Percentiles rank a stretch among this genome's conserved stretches.
Conservation (phyloP, 2,888 invertebrate species). For the Dendrolimus houi region DNA sequence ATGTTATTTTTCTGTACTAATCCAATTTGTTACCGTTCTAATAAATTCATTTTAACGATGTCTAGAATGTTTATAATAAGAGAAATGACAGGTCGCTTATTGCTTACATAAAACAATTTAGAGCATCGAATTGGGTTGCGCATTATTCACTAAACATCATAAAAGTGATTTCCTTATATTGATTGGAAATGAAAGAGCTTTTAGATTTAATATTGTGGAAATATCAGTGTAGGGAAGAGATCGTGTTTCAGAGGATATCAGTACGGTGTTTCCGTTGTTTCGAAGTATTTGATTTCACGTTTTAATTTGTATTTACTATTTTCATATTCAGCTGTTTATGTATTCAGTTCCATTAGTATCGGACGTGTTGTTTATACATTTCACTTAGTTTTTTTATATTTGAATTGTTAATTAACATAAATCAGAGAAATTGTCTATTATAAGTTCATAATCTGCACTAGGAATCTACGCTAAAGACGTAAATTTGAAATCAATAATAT, state of each 20-base stretch:
- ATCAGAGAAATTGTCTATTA: no score
- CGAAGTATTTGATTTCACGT: constrained; percentile 8
- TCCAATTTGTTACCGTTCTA: no score
- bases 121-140: constrained; percentile 29
- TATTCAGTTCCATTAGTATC: no score
- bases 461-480: no score
- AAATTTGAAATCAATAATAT: no score
- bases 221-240: constrained; percentile 16
- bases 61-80: neutral
- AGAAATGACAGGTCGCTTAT: neutral
- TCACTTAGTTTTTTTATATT: no score
- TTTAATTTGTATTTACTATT: neutral
- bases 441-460: no score
- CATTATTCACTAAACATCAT: constrained; percentile 22
- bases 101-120: constrained; percentile 29
- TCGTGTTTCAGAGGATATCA: constrained; percentile 9
- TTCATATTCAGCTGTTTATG: no score
- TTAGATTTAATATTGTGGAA: constrained; percentile 25
- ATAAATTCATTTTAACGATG: no score
- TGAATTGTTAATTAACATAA: no score
- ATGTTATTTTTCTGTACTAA: no score
- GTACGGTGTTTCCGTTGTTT: constrained; percentile 8
- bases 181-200: constrained; percentile 40
- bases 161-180: constrained; percentile 26
- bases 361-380: no score